Base-by-base conservation (phyloP, 2,113 vertebrate species). In the Dromaius novaehollandiae region DNA sequence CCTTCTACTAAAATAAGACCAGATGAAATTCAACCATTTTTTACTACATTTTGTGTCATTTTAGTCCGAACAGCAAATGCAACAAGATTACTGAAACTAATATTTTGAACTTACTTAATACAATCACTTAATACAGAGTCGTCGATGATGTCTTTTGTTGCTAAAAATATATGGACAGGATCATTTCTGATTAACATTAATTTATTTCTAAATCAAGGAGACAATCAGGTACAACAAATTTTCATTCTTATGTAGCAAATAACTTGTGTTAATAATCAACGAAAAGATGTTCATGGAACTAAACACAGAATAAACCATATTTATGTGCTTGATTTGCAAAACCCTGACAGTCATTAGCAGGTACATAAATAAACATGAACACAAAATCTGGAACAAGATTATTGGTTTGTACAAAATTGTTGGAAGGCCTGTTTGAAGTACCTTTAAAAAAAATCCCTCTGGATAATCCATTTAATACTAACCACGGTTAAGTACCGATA, bases 1-100 rank as follows among this genome's bases (percentile, higher is more conserved):
- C 30, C n/a, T 82, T 77, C 46, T 84, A 24, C 68, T 84, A 75
- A 86, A 93, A 93, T 34, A 91, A 91, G 55, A 90, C 75, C 38
- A 48, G 25, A 56, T 82, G 14, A 90, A 84, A 69, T 51, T 93
- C 86, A 84, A 48, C 25, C 17, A 81, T 11, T 14, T 8, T 86
- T 86, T 55, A 44, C 56, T 73, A n/a, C 15, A 18, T 70, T 94
- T 85, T 79, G 20, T 61, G 38, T 89, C 51, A 46, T 56, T 86
- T 78, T 51, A 73, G 28, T 46, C 44, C 36, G 64, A 81, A 78
- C 1, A 1, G 26, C 15, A 91, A 94, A 88, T 4, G 58, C 65
- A 83, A 53, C 5, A 21, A 3, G 6, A 42, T 51, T 70, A 64
- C 5, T 4, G 17, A 15, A 82, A 53, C 36, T 60, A 82, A 50